phyloP scores from a whole-genome alignment of 2,797 vertebrate genomes.

The Catostomus latipinnis region DNA sequence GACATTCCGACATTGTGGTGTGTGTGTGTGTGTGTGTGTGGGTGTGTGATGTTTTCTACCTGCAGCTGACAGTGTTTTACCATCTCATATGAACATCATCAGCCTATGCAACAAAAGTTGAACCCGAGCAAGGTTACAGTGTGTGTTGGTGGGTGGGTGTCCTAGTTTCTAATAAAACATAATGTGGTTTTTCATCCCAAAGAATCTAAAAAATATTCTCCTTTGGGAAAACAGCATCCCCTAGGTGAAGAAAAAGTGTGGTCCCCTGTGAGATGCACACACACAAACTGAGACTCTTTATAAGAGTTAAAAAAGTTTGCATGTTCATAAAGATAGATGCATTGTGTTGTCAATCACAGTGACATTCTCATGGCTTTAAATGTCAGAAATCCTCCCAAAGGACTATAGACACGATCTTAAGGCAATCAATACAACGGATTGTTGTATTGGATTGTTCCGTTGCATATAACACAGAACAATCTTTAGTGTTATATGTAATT shows the following conservation, averaged over 20 bases:
- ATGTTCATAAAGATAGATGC: conserved; percentile 31
- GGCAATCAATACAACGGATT: conserved; percentile 33
- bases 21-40: conserved; percentile 25
- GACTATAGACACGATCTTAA: conserved; percentile 28
- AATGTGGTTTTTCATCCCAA: conserved; percentile 74
- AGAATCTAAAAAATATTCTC: conserved; percentile 65
- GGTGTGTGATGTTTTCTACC: conserved; percentile 43
- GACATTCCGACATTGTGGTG: conserved; percentile 40
- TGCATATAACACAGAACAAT: conserved; percentile 2
- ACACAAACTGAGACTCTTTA: conserved; percentile 19
- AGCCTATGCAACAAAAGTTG: conserved; percentile 46
- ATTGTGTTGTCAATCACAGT: conserved; percentile 36
- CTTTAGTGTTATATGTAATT: conserved; percentile 16
- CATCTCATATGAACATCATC: conserved; percentile 33
- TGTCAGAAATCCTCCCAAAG: conserved; percentile 21
- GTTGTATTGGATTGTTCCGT: background rate
- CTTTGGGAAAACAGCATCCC: conserved; percentile 66
- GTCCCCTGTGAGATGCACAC: conserved; percentile 62
- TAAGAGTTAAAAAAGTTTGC: conserved; percentile 30
- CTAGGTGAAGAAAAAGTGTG: conserved; percentile 56
- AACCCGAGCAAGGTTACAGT: conserved; percentile 52
- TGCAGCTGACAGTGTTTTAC: conserved; percentile 47
- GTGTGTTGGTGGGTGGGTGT: conserved; percentile 64
- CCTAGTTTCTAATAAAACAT: conserved; percentile 73
- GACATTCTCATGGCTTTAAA: conserved; percentile 4